Evolutionary conservation across 92 coral and sea anemone genomes (phyloP).

Genomic region (Ricordea florida): DNA sequence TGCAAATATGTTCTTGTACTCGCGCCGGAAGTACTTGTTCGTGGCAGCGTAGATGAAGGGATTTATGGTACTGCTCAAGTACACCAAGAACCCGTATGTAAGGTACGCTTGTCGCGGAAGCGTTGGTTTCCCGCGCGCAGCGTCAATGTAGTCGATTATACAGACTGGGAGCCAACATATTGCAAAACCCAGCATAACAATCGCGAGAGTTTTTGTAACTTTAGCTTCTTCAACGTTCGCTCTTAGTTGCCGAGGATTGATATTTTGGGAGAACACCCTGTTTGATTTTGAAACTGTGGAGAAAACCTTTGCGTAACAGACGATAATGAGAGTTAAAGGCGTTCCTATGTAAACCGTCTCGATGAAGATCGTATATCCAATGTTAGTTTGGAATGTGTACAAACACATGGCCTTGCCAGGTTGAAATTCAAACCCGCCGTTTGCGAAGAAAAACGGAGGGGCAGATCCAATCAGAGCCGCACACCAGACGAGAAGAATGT

Average conservation of each 20-base stretch:
- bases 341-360: slow-evolving; percentile 48
- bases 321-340: slow-evolving; percentile 40
- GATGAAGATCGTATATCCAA: slow-evolving; percentile 55
- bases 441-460: slow-evolving; percentile 54
- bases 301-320: slow-evolving; percentile 62
- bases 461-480: slow-evolving; percentile 51
- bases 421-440: slow-evolving; percentile 65
- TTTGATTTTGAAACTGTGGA: slow-evolving; percentile 52
- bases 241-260: slow-evolving; percentile 44
- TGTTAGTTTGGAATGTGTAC: slow-evolving; percentile 68
- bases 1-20: slow-evolving; percentile 34
- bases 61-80: slow-evolving; percentile 67
- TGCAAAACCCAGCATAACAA: slow-evolving; percentile 69
- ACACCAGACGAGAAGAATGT: slow-evolving; percentile 41
- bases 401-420: slow-evolving; percentile 85
- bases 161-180: slow-evolving; percentile 84
- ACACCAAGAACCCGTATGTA: slow-evolving; percentile 62
- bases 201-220: slow-evolving; percentile 76
- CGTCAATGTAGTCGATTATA: slow-evolving; percentile 72
- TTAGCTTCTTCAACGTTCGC: slow-evolving; percentile 81
- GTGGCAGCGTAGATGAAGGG: slow-evolving; percentile 79
- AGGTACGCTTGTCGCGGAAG: slow-evolving; percentile 60
- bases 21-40: slow-evolving; percentile 61
- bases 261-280: slow-evolving; percentile 44
- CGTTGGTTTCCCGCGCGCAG: slow-evolving; percentile 46